Evolutionary conservation across 2,113 vertebrate genomes (phyloP).

Genomic region (Chiloscyllium plagiosum): DNA sequence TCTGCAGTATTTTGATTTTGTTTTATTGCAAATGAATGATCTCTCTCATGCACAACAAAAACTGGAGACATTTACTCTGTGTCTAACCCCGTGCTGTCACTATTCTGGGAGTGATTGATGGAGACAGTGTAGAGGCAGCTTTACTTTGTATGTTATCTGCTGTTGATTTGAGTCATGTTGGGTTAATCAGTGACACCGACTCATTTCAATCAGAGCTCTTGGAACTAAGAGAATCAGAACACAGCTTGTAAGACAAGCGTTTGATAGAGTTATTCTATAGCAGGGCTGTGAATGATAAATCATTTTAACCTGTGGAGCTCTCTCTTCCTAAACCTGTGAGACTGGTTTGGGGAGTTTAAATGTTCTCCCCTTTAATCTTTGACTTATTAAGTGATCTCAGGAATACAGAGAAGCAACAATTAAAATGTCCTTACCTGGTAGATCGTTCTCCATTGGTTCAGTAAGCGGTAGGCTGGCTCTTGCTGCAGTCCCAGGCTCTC

Average conservation of each 20-base stretch:
- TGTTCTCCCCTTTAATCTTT: not conserved
- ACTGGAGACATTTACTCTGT: too few species aligned
- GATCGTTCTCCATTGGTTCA: not conserved
- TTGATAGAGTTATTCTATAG: not conserved
- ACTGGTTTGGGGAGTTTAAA: not conserved
- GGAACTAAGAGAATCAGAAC: not conserved
- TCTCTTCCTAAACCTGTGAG: not conserved
- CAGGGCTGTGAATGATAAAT: not conserved
- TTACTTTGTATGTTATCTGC: not conserved
- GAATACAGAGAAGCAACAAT: not conserved
- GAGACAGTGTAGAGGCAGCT: not conserved
- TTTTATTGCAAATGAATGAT: not conserved
- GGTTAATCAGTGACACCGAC: not conserved
- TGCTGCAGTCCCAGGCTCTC: not conserved
- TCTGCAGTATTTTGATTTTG: not conserved
- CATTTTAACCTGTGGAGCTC: not conserved
- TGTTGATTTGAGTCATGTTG: not conserved
- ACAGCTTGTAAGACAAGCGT: too few species aligned
- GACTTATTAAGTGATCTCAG: not conserved
- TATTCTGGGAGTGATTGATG: too few species aligned
- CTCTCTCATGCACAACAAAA: too few species aligned
- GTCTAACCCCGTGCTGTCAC: too few species aligned
- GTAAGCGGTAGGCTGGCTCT: not conserved
- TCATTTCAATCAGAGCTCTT: not conserved
- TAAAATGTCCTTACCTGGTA: not conserved